A percentile compares a stretch with the other conserved stretches of the same genome.
Conservation (phyloP, 2,888 invertebrate genomes). For the Heliconius cydno region DNA sequence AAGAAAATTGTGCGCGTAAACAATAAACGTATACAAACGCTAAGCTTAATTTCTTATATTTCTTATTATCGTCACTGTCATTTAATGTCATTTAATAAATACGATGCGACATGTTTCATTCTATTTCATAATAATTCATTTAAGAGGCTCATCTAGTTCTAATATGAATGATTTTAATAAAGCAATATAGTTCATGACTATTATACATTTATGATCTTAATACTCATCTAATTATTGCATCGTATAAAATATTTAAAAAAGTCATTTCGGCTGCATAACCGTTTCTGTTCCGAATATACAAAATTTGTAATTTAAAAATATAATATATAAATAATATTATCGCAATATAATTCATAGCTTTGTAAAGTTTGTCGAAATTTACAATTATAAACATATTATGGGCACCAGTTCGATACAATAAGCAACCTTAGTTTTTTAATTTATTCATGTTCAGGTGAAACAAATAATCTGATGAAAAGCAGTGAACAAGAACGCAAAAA, state of each 20-base stretch:
- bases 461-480: background rate
- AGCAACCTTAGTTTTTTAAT: background rate
- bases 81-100: slow-evolving; percentile 2
- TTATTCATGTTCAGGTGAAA: background rate
- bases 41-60: background rate
- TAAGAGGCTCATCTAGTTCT: background rate
- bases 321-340: background rate
- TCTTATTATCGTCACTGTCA: slow-evolving; percentile 13
- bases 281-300: background rate
- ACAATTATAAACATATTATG: background rate
- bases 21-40: background rate
- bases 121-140: slow-evolving; percentile 6
- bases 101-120: slow-evolving; percentile 19
- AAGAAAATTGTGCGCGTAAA: slow-evolving; percentile 21
- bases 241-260: background rate
- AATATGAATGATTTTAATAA: background rate
- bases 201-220: background rate
- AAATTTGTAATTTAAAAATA: background rate
- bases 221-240: background rate
- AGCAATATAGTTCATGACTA: background rate
- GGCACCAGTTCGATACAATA: slow-evolving; percentile 3
- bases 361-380: background rate
- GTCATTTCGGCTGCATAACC: background rate
- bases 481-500: slow-evolving; percentile 22
- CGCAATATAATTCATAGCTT: background rate